Conservation (phyloP, 2,888 invertebrate genomes). For the Idaea dimidiata region DNA sequence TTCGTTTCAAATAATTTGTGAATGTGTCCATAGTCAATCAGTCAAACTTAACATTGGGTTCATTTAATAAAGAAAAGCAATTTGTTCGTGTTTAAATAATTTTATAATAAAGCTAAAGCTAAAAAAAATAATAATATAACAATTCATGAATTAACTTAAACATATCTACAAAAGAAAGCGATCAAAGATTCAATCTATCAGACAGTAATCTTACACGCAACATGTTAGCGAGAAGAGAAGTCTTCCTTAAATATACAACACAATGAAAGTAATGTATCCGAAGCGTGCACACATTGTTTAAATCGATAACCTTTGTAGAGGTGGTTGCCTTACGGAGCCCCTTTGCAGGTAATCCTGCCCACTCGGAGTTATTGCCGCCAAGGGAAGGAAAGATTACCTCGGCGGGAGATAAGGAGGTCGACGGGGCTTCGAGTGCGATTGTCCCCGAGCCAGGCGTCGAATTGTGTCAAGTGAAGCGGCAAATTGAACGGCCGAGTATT, state of each 20-base stretch:
- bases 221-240: constrained; percentile 18
- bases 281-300: constrained; percentile 68
- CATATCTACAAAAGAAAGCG: background rate
- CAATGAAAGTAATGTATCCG: constrained; percentile 55
- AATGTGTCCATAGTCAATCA: too few species aligned
- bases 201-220: background rate
- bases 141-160: background rate
- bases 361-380: constrained; percentile 80
- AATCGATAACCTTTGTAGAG: constrained; percentile 78
- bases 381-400: constrained; percentile 81
- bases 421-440: constrained; percentile 79
- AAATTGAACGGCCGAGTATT: constrained; percentile 80
- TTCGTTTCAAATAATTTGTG: too few species aligned
- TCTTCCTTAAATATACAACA: constrained; percentile 41
- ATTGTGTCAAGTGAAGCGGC: constrained; percentile 81
- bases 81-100: too few species aligned
- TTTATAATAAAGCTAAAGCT: too few species aligned
- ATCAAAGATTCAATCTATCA: background rate
- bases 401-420: constrained; percentile 80
- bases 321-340: constrained; percentile 74
- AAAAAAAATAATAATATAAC: background rate
- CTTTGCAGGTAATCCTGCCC: constrained; percentile 80
- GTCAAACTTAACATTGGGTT: too few species aligned
- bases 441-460: constrained; percentile 81
- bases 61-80: too few species aligned